These are phyloP conservation scores for Iguana delicatissima DNA, from an alignment of 2,797 vertebrate genomes.

Conservation along the genomic window DNA sequence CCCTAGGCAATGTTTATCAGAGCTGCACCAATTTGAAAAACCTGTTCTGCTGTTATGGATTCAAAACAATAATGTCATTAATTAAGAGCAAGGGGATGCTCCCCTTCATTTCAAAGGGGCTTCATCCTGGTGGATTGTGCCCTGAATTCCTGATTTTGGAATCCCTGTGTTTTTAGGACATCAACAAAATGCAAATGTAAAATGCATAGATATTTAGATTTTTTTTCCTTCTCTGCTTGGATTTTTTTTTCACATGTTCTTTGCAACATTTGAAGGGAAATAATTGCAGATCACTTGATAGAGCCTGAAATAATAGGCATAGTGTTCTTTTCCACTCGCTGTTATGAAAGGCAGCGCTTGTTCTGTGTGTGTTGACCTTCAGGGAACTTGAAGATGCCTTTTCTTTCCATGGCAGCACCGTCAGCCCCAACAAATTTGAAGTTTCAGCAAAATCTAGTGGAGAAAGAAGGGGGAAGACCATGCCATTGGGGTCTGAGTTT, in stretches of 20 bases:
- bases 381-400: background rate
- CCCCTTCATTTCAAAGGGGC: background rate
- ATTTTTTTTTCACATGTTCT: slow-evolving; percentile 44
- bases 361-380: slow-evolving; percentile 24
- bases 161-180: background rate
- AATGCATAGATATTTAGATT: background rate
- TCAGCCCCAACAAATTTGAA: background rate
- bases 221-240: slow-evolving; percentile 11
- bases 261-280: slow-evolving; percentile 28
- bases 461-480: no score
- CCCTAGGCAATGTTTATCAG: background rate
- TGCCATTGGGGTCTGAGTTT: no score
- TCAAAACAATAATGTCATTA: background rate
- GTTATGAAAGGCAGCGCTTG: slow-evolving; percentile 56
- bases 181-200: background rate
- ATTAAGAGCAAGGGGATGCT: background rate
- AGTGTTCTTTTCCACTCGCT: slow-evolving; percentile 42
- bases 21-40: no score
- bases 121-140: no score
- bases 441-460: no score
- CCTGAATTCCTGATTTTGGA: background rate
- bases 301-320: slow-evolving; percentile 19
- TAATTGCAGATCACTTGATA: slow-evolving; percentile 60
- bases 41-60: background rate
- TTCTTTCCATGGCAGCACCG: background rate